Conservation (phyloP, 1,140 invertebrate species). For the Diorhabda carinulata region DNA sequence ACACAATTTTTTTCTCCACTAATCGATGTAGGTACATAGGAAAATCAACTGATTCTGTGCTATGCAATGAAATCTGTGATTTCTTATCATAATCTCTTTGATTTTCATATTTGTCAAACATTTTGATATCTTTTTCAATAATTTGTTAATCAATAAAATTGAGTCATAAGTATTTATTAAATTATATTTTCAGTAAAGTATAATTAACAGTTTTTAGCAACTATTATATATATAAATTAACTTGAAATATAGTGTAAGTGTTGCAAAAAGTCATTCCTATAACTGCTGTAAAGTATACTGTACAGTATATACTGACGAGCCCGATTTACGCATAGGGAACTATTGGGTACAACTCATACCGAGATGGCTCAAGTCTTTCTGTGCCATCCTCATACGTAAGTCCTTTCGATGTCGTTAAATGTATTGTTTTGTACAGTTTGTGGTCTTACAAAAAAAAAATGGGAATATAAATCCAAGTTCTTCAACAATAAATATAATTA, state of each 20-base stretch:
- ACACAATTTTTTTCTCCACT: no score
- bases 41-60: no score
- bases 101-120: no score
- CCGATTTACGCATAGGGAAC: slow-evolving; percentile 41
- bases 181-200: no score
- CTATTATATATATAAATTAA: no score
- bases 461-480: background rate
- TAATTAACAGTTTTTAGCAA: no score
- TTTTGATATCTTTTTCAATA: no score
- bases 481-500: background rate
- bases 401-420: slow-evolving; percentile 26
- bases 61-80: no score
- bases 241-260: background rate
- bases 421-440: slow-evolving; percentile 35
- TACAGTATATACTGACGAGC: slow-evolving; percentile 15
- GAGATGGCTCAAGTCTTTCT: slow-evolving; percentile 68
- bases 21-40: no score
- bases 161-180: no score
- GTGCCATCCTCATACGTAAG: slow-evolving; percentile 66
- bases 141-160: no score
- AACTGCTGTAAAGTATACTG: background rate
- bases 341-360: slow-evolving; percentile 52
- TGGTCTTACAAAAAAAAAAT: slow-evolving; percentile 27
- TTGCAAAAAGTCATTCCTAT: slow-evolving; percentile 8
- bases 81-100: no score